A percentile compares a stretch with the other conserved stretches of the same genome.
Evolutionary conservation across 2,888 invertebrate species (phyloP).

Genomic region (Notocelia uddmanniana): DNA sequence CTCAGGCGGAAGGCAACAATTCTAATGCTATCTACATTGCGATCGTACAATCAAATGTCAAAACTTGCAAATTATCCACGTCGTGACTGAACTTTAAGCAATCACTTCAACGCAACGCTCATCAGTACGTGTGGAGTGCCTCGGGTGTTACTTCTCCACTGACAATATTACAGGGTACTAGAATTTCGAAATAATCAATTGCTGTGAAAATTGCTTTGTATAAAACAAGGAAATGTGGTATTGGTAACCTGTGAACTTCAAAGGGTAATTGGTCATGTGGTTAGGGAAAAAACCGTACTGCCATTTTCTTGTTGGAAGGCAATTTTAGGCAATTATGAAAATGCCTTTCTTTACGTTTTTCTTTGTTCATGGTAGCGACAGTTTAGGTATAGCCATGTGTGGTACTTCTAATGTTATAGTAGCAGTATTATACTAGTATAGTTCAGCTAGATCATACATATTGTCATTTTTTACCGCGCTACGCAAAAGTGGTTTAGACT

Average conservation of each 20-base stretch:
- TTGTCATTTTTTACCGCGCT: too few relatives aligned
- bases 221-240: constrained; percentile 39
- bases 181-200: constrained; percentile 44
- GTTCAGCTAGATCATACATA: too few relatives aligned
- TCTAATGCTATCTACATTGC: constrained; percentile 45
- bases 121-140: constrained; percentile 59
- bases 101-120: constrained; percentile 72
- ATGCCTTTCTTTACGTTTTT: constrained; percentile 10
- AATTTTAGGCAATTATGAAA: constrained; percentile 24
- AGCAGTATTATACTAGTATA: not conserved
- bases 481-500: too few relatives aligned
- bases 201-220: constrained; percentile 44
- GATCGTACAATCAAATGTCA: constrained; percentile 70
- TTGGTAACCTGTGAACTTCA: constrained; percentile 44
- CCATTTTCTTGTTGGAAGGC: constrained; percentile 15
- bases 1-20: constrained; percentile 45
- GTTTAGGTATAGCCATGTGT: not conserved
- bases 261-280: constrained; percentile 11
- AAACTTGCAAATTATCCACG: constrained; percentile 78
- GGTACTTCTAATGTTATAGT: not conserved
- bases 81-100: constrained; percentile 79
- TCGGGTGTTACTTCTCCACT: constrained; percentile 51
- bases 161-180: constrained; percentile 41
- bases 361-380: not conserved
- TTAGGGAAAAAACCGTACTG: constrained; percentile 13